Evolutionary conservation across 2,113 vertebrate species (phyloP), one percentile per base, ranked within the genome.

Genomic region (Rhabdomys dilectus): DNA sequence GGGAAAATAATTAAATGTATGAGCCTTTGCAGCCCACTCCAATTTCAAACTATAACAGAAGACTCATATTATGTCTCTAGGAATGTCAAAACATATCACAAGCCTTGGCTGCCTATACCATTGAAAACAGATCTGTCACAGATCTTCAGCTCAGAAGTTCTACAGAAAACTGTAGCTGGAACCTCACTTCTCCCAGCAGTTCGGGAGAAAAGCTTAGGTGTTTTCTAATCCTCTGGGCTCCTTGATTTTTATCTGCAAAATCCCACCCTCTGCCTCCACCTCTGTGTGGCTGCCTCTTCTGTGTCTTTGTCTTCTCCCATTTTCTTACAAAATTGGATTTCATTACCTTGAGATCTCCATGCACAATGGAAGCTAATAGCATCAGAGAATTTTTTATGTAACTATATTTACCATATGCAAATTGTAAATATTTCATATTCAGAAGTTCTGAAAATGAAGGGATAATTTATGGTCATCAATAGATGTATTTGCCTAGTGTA

Each of bases 211-310:
- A 60, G 22, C 19, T 22, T 68, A 56, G 36, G 21, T 68, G 51
- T 53, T 3, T 11, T 86, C 4, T 19, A 48, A 24, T 5, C 22
- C 77, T 7, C 0, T 22, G 11, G n/a, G 16, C 19, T 68, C 80
- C 26, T 8, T n/a, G 9, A 12, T 17, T 48, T 19, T 12, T 64
- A 31, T 15, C 24, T 5, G 0, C 0, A 8, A 3, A 72, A 31
- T 21, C 34, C 39, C 7, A 42, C 2, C 17, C 53, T 58, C 80
- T 5, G 1, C 60, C 39, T 16, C 78, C 0, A 62, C 29, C 1
- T 45, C 86, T 31, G 8, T 62, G 60, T 62, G 60, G 60, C 60
- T 48, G 58, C 60, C 60, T 62, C 60, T 60, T 62, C 60, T 62
- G 22, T 22, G 60, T 8, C 21, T 24, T 6, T 31, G 29, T 21